These are phyloP conservation scores for Phoeniculus purpureus DNA, from an alignment of 2,797 vertebrate genomes.

Conservation along the genomic window DNA sequence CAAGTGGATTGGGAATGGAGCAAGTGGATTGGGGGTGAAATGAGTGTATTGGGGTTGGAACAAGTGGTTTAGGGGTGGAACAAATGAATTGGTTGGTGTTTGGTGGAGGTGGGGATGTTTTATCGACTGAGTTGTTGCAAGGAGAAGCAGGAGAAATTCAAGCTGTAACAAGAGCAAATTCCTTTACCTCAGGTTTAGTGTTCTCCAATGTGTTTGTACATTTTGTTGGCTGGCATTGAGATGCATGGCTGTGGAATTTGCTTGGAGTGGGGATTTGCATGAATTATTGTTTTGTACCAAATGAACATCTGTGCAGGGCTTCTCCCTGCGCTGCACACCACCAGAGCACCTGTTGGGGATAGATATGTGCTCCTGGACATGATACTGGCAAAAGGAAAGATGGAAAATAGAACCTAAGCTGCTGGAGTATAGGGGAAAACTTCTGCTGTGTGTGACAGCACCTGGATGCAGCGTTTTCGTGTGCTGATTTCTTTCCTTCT, in stretches of 20 bases:
- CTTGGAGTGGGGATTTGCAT: slow-evolving; percentile 67
- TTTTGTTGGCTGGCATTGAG: slow-evolving; percentile 47
- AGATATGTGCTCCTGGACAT: background rate
- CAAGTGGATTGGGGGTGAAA: background rate
- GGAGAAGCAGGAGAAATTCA: slow-evolving; percentile 24
- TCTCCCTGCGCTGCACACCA: rapidly evolving
- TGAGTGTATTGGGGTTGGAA: background rate
- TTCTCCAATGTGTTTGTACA: background rate
- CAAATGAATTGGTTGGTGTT: background rate
- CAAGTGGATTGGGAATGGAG: background rate
- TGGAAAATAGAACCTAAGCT: background rate
- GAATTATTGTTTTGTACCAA: slow-evolving; percentile 26
- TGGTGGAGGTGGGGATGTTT: background rate
- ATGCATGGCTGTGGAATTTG: slow-evolving; percentile 46
- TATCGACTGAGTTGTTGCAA: background rate
- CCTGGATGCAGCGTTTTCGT: background rate
- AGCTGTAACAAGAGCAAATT: slow-evolving; percentile 54
- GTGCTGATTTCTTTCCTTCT: background rate
- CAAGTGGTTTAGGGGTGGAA: background rate
- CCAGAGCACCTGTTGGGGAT: background rate
- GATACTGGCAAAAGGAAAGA: background rate
- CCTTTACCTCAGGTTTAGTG: background rate
- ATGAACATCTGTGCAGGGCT: background rate
- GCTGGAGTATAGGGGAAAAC: background rate
- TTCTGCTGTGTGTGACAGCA: rapidly evolving